Evolutionary conservation across 2,888 invertebrate genomes (phyloP), one percentile per base, ranked within the genome.

Genomic region (Onchidella celtica): DNA sequence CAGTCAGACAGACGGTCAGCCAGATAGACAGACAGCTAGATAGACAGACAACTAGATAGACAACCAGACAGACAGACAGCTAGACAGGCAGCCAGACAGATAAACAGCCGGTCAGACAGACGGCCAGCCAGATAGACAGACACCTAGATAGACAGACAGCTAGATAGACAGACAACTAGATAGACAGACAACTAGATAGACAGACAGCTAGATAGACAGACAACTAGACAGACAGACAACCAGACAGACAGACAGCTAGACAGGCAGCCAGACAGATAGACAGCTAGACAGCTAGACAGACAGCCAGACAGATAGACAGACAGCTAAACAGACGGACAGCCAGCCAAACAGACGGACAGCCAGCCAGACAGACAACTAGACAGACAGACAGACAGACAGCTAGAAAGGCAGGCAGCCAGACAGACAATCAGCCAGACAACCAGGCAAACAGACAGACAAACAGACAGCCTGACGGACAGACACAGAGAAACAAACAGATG

Each of bases 161-260:
- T 34, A 66, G 66, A 66, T 34, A 66, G 66, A 36, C 36, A 66
- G 66, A 66, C 36, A 66, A n/a, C n/a, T n/a, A 66, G 66, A 36
- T 3, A 68, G 17, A 24, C 59, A n/a, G 59, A 59, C 59, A 24
- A n/a, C 9, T 11, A n/a, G 59, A 59, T 11, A 59, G 59, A 59
- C 17, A 59, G 59, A 59, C 21, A 59, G 59, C 9, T 11, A 59
- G 59, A 59, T 4, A 59, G 59, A 59, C 3, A 59, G 59, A 59
- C 17, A 59, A 24, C 6, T 47, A 11, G 9, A 47, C 9, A 47
- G 17, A 47, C 47, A 47, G 6, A 47, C 9, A 17, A n/a, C n/a
- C 6, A 47, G 47, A 47, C 6, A 6, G 6, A 47, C 6, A 11
- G 47, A 47, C 6, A 6, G 47, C 6, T 47, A 47, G 47, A 47